phyloP scores from a whole-genome alignment of 2,797 vertebrate genomes.

The Notamacropus eugenii region DNA sequence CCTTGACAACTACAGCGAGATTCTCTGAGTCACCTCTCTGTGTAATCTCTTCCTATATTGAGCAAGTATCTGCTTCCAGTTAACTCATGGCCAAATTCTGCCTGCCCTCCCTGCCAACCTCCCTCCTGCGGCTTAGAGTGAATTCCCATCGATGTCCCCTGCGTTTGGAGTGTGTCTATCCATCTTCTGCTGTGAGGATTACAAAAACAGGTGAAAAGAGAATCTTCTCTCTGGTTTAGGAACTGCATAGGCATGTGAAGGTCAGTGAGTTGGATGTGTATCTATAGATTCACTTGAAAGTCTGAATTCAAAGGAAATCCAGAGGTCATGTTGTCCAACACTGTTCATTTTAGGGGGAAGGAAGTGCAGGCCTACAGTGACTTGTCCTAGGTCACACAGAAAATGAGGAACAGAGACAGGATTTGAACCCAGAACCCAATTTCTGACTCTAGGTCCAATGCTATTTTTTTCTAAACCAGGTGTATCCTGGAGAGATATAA shows the following conservation, averaged over 20 bases:
- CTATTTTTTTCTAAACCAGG: neutral
- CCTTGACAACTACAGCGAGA: neutral
- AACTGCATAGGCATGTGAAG: neutral
- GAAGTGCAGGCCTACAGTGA: neutral
- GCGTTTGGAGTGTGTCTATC: neutral
- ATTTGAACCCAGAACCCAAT: too few relatives aligned
- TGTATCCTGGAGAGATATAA: neutral
- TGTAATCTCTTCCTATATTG: neutral
- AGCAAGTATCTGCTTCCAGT: neutral
- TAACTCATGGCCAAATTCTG: neutral
- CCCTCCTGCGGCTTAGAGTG: neutral
- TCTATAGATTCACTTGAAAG: neutral
- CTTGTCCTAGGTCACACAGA: neutral
- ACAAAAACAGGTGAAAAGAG: neutral
- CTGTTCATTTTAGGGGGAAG: neutral
- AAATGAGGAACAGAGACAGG: neutral
- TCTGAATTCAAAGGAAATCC: neutral
- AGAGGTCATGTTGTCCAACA: neutral
- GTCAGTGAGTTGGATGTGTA: neutral
- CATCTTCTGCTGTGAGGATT: neutral
- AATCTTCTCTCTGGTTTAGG: neutral
- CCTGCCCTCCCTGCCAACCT: neutral
- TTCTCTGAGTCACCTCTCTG: neutral
- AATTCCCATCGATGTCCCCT: neutral
- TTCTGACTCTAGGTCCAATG: neutral